Conservation (phyloP, 2,797 vertebrate genomes). For the Gymnopithys bicolor region DNA sequence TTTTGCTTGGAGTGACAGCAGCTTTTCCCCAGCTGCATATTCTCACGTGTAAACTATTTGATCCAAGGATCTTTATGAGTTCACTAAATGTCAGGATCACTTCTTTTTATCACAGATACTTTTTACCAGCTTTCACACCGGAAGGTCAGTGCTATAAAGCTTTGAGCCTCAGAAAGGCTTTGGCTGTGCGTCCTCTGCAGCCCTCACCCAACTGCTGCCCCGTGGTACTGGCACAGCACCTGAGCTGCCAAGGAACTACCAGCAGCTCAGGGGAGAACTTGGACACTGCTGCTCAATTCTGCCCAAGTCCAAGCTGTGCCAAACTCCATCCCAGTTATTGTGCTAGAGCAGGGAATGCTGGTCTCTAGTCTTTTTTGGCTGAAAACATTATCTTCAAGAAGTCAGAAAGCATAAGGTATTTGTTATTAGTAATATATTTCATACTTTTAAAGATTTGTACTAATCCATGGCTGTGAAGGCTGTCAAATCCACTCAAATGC, state of each 20-base stretch:
- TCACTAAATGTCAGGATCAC: not conserved
- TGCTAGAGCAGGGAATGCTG: not conserved
- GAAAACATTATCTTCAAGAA: not conserved
- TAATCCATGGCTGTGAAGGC: not conserved
- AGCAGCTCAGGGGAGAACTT: not conserved
- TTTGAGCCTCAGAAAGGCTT: not conserved
- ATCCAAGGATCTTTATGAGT: not conserved
- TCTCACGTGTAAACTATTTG: not conserved
- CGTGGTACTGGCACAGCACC: not conserved
- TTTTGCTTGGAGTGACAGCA: not conserved
- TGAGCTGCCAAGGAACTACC: fast-evolving
- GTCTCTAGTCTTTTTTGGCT: not conserved
- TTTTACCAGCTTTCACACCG: not conserved
- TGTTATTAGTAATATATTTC: conserved; percentile 34
- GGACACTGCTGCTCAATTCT: not conserved
- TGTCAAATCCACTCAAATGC: conserved; percentile 40
- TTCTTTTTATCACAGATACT: not conserved
- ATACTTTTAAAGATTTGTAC: conserved; percentile 4
- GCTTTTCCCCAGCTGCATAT: not conserved
- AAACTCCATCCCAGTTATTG: not conserved
- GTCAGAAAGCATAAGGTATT: not conserved
- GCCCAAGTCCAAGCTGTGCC: not conserved
- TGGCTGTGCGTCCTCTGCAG: not conserved
- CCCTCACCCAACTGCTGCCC: not conserved
- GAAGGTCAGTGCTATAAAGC: not conserved